These are phyloP conservation scores for Anomalospiza imberbis DNA, from an alignment of 2,797 vertebrate genomes.

Conservation along the genomic window DNA sequence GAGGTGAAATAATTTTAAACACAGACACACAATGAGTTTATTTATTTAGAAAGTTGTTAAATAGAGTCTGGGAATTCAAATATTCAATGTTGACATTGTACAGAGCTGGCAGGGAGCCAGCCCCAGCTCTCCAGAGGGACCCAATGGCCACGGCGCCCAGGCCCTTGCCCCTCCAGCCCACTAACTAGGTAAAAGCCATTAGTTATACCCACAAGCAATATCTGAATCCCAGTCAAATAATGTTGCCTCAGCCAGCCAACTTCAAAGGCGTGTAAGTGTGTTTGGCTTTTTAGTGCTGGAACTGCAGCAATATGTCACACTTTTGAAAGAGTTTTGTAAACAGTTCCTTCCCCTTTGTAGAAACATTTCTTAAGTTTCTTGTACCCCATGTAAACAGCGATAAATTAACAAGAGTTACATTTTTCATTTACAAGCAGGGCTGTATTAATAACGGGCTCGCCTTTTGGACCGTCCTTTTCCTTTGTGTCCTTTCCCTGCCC, in stretches of 20 bases:
- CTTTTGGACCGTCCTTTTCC: not conserved
- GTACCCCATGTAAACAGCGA: slow-evolving; percentile 67
- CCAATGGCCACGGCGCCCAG: slow-evolving; percentile 75
- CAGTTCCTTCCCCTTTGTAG: slow-evolving; percentile 75
- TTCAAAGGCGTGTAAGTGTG: slow-evolving; percentile 80
- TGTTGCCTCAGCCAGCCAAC: slow-evolving; percentile 70
- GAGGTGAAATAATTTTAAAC: slow-evolving; percentile 87
- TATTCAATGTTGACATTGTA: slow-evolving; percentile 97
- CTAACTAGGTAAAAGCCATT: slow-evolving; percentile 83
- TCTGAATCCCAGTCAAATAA: slow-evolving; percentile 76
- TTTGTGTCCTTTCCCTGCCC: not conserved
- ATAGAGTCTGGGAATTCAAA: slow-evolving; percentile 98
- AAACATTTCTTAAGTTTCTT: slow-evolving; percentile 76
- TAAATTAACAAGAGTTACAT: slow-evolving; percentile 71
- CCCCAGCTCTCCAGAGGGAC: slow-evolving; percentile 75
- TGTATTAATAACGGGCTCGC: slow-evolving; percentile 30
- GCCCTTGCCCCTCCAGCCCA: slow-evolving; percentile 77
- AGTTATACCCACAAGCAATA: slow-evolving; percentile 79
- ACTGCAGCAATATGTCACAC: slow-evolving; percentile 78
- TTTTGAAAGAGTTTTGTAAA: slow-evolving; percentile 79
- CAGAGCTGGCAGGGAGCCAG: slow-evolving; percentile 88
- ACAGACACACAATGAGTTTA: slow-evolving; percentile 90
- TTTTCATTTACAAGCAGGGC: slow-evolving; percentile 51
- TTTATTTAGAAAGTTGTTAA: slow-evolving; percentile 96
- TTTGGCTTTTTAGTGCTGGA: slow-evolving; percentile 79